Conservation (phyloP, 2,888 invertebrate species). For the Apantesis nais region DNA sequence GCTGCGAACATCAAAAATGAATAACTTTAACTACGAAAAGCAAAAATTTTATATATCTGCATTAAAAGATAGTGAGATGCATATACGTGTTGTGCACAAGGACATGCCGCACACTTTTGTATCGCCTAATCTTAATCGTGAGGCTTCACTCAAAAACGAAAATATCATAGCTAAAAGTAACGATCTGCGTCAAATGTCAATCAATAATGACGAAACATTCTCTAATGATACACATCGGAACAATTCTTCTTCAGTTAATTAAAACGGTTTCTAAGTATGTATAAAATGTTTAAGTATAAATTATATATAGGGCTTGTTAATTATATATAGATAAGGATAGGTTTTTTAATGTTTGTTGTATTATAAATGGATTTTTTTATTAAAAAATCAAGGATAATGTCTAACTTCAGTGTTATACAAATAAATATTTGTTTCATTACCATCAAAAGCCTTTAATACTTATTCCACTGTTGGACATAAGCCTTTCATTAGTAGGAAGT, state of each 20-base stretch:
- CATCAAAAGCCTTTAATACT: too few species aligned
- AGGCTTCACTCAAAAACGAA: slow-evolving; percentile 33
- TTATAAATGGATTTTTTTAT: slow-evolving; percentile 1
- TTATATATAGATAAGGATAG: neutral
- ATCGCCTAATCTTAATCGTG: slow-evolving; percentile 21
- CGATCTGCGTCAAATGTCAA: slow-evolving; percentile 35
- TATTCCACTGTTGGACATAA: too few species aligned
- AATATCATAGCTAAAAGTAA: slow-evolving; percentile 36
- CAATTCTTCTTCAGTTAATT: slow-evolving; percentile 10
- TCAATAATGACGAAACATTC: slow-evolving; percentile 26
- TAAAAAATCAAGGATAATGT: slow-evolving; percentile 1
- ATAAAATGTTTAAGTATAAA: neutral
- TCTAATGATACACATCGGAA: slow-evolving; percentile 38
- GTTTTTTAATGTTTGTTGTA: slow-evolving; percentile 1
- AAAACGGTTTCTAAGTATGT: neutral
- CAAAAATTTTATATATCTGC: slow-evolving; percentile 57
- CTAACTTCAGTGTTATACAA: neutral
- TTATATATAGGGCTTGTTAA: neutral
- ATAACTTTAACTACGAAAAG: slow-evolving; percentile 55
- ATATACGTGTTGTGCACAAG: slow-evolving; percentile 28
- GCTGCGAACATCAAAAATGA: slow-evolving; percentile 50
- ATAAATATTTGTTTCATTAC: neutral
- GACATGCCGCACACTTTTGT: slow-evolving; percentile 37
- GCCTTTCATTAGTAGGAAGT: too few species aligned
- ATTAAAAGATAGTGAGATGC: slow-evolving; percentile 50